phyloP scores from a whole-genome alignment of 37 sponge, comb jelly and placozoan genomes.

The Haliclona indistincta region DNA sequence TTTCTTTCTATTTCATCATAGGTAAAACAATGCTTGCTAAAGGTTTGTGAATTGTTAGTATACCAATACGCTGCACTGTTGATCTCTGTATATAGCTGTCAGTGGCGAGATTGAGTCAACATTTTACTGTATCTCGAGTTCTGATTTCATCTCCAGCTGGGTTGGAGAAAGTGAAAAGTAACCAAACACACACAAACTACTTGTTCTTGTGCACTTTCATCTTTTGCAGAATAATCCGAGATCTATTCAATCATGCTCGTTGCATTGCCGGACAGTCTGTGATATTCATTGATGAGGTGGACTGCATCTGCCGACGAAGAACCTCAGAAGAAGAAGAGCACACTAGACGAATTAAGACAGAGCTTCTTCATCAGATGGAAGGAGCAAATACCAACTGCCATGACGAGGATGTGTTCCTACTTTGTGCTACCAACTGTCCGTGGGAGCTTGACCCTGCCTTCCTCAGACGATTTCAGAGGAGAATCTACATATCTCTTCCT shows the following conservation, averaged over 20 bases:
- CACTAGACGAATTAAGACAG: slow-evolving; percentile 85
- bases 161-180: slow-evolving; percentile 94
- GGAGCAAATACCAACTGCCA: slow-evolving; percentile 23
- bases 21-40: slow-evolving; percentile 67
- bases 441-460: slow-evolving; percentile 93
- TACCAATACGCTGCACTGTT: neutral
- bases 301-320: slow-evolving; percentile 83
- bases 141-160: slow-evolving; percentile 91
- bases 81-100: slow-evolving; percentile 36
- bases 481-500: slow-evolving; percentile 46
- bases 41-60: slow-evolving; percentile 10
- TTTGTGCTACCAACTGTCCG: slow-evolving; percentile 92
- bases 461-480: slow-evolving; percentile 72
- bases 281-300: slow-evolving; percentile 91
- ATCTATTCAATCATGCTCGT: slow-evolving; percentile 44
- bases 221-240: slow-evolving; percentile 40
- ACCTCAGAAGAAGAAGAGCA: slow-evolving; percentile 81
- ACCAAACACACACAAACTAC: neutral
- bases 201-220: too few species aligned
- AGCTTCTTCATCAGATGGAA: slow-evolving; percentile 88
- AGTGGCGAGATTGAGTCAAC: slow-evolving; percentile 73
- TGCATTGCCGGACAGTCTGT: slow-evolving; percentile 20
- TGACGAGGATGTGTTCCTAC: slow-evolving; percentile 54
- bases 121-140: slow-evolving; percentile 82
- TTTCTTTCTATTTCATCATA: slow-evolving; percentile 4